Base-by-base conservation (phyloP, 2,797 vertebrate genomes). In the Apogon hyalosoma region DNA sequence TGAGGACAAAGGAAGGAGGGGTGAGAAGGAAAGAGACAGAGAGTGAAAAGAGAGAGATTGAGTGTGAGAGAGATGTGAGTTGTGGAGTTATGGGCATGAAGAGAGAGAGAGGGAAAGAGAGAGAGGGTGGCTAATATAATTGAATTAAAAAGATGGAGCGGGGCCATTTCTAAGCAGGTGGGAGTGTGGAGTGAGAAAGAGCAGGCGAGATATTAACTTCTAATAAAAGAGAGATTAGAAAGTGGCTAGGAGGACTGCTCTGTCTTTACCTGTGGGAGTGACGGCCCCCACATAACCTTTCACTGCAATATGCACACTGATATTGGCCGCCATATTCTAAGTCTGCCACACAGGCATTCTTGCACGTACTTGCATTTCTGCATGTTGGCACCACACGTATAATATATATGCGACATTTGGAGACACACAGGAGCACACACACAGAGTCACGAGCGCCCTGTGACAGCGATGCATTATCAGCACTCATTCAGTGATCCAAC, bases 151-250 rank as follows among this genome's bases (percentile, higher is more conserved):
- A 92, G 90, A 91, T 91, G 87, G 83, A 91, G 89, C 85, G 63
- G 85, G 87, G 87, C 87, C 84, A 89, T 90, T 90, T 90, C 88
- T 90, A 90, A 90, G 88, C 90, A 91, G 89, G 90, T 88, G 89
- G 88, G 87, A 90, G 87, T 87, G 82, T 81, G 82, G 77, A 88
- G 85, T 84, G 84, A 89, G 88, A 91, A 86, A 86, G 87, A 90
- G 87, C 85, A 73, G 89, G 85, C 81, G 45, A 86, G 86, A 90
- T 91, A 92, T 91, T 92, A 92, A 92, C 88, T 91, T 92, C 91
- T 92, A 92, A 92, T 92, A 92, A 92, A 92, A 92, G 90, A 92
- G 82, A 92, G 91, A 92, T 92, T 92, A 92, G 90, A 92, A 90
- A 92, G 89, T 91, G 90, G 86, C 84, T 81, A 82, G 88, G 87